phyloP scores from a whole-genome alignment of 2,797 vertebrate genomes.

The Siniperca scherzeri region DNA sequence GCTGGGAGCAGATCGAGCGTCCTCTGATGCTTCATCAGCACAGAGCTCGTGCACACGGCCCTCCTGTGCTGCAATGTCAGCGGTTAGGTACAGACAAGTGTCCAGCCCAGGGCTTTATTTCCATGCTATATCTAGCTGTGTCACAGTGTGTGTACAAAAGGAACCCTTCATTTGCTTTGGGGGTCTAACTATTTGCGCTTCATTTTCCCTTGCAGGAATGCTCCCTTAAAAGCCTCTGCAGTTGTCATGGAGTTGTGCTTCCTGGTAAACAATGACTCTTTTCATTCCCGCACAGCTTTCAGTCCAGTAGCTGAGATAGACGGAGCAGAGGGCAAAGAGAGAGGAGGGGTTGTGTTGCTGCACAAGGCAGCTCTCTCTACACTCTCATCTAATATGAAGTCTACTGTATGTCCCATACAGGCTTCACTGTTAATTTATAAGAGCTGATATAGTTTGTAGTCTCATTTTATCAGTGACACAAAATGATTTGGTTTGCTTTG shows the following conservation, averaged over 20 bases:
- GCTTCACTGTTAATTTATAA: conserved; percentile 16
- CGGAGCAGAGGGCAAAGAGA: conserved; percentile 32
- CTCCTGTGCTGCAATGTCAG: conserved; percentile 63
- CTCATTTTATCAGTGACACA: conserved; percentile 41
- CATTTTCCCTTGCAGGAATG: conserved; percentile 40
- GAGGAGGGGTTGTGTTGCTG: conserved; percentile 25
- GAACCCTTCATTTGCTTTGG: conserved; percentile 38
- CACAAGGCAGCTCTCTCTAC: conserved; percentile 46
- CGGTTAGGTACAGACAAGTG: conserved; percentile 30
- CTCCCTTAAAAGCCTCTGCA: conserved; percentile 67
- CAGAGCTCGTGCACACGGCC: conserved; percentile 45
- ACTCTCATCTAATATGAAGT: conserved; percentile 40
- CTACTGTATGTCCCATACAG: conserved; percentile 29
- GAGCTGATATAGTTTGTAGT: conserved; percentile 30
- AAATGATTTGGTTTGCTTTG: conserved; percentile 51
- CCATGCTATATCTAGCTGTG: conserved; percentile 29
- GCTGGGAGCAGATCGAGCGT: conserved; percentile 17
- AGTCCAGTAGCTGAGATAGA: conserved; percentile 62
- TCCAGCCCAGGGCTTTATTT: conserved; percentile 33
- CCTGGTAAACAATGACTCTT: conserved; percentile 78
- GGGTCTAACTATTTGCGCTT: conserved; percentile 41
- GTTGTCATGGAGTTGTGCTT: conserved; percentile 82
- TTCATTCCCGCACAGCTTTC: conserved; percentile 77
- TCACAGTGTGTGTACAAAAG: conserved; percentile 49
- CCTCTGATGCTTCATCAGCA: conserved; percentile 71